Evolutionary conservation across 2,797 vertebrate species (phyloP), one percentile per base, ranked within the genome.

Genomic region (Podarcis lilfordi): DNA sequence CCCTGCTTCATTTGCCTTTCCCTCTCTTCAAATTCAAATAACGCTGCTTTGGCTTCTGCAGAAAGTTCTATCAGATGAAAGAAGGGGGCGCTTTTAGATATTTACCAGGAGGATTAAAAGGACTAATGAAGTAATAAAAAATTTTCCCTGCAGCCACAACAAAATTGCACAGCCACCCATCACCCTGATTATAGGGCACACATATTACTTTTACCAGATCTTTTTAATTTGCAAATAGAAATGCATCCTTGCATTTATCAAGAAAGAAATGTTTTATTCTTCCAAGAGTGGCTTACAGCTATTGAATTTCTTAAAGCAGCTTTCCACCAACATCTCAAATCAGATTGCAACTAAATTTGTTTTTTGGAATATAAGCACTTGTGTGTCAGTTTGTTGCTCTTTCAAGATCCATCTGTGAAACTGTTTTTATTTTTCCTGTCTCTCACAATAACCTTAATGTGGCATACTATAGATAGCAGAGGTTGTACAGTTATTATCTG

Each of bases 1-100:
- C 97, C 98, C 92, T 98, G 98, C 90, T 97, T 98, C 61, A 98
- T 98, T 92, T 98, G 98, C 1, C 98, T 97, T 83, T 99, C 98
- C 91, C 98, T 97, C 92, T 99, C 98, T 92, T 99, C 99, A 80
- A 99, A 99, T 90, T 98, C 97, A 88, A 97, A 97, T 91, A 99
- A 92, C 1, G 98, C 98, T n/a, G 98, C 98, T 93, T 99, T 99
- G 91, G 98, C 99, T 95, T 99, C 98, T 77, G 99, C 99, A 6
- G 99, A 99, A 90, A 99, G 98, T 90, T 99, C 99, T 99, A 93
- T 85, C 43, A 85, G 79, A 90, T 1, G 1, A 13, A n/a, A 43
- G 71, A 92, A 84, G 95, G 37, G 17, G 23, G 35, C 0, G 78
- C 0, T 2, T 43, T 96, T 88, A 95, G 89, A 17, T 37, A 74